These are phyloP conservation scores for Ia io DNA, from an alignment of 2,113 vertebrate species.

Conservation along the genomic window DNA sequence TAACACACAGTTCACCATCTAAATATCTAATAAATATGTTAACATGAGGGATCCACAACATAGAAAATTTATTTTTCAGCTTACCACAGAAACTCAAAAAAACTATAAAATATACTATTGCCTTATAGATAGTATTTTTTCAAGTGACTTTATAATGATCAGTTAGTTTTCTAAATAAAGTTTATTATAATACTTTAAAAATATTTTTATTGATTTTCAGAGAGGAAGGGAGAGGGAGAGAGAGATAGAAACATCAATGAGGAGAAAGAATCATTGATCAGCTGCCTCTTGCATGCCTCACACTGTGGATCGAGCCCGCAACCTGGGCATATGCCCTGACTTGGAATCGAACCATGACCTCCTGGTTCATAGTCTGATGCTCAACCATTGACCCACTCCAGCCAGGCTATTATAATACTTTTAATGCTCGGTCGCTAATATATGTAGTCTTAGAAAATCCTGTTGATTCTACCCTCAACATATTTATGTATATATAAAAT, in stretches of 20 bases:
- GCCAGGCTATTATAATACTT: neutral
- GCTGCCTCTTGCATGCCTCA: too few relatives aligned
- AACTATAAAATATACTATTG: neutral
- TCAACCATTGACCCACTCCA: too few relatives aligned
- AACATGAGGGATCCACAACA: neutral
- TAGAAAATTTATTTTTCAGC: neutral
- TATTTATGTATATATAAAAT: neutral
- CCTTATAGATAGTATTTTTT: neutral
- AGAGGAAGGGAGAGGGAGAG: too few relatives aligned
- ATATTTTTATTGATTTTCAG: too few relatives aligned
- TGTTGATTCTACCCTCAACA: neutral
- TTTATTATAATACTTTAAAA: neutral
- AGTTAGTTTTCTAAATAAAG: constrained; percentile 30
- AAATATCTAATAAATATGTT: neutral
- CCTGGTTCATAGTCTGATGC: too few relatives aligned
- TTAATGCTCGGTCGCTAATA: neutral
- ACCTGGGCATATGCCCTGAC: too few relatives aligned
- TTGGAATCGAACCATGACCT: too few relatives aligned
- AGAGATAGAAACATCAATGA: too few relatives aligned
- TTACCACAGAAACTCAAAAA: neutral
- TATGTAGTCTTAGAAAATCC: neutral
- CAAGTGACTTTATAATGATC: neutral
- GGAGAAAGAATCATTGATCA: too few relatives aligned
- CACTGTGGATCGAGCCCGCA: too few relatives aligned
- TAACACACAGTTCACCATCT: neutral